Percentiles rank a stretch among this genome's conserved stretches.
Evolutionary conservation across 2,113 vertebrate species (phyloP).

Genomic region (Carassius auratus): DNA sequence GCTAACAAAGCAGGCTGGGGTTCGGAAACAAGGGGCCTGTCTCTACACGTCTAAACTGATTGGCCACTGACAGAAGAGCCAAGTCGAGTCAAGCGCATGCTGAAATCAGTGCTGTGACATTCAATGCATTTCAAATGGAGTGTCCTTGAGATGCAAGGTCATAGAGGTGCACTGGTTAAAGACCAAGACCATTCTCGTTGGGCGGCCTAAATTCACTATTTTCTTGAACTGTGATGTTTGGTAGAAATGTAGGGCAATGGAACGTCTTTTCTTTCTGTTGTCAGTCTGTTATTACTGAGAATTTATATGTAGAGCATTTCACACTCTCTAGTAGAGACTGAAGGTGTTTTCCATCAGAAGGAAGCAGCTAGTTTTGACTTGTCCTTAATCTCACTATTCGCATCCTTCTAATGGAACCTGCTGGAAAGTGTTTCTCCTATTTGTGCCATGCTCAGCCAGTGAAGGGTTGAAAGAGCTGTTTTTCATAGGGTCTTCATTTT

Average conservation of each 20-base stretch:
- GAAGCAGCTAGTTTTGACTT: conserved; percentile 38
- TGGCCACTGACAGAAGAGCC: conserved; percentile 65
- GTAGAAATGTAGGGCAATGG: conserved; percentile 11
- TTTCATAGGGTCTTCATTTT: conserved; percentile 25
- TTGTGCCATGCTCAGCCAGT: conserved; percentile 17
- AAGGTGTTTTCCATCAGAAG: neutral
- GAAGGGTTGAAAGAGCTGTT: conserved; percentile 11
- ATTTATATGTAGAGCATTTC: conserved; percentile 8
- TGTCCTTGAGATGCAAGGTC: conserved; percentile 75
- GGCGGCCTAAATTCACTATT: neutral
- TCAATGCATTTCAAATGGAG: conserved; percentile 78
- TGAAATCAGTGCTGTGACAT: conserved; percentile 65
- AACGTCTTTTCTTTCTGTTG: neutral
- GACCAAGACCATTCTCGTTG: conserved; percentile 50
- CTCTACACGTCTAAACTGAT: conserved; percentile 63
- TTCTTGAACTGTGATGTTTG: neutral
- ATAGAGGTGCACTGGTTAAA: conserved; percentile 55
- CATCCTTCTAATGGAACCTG: conserved; percentile 7
- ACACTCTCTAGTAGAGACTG: neutral
- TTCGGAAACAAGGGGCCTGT: conserved; percentile 61
- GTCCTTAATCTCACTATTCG: conserved; percentile 28
- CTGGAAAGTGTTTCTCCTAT: conserved; percentile 17
- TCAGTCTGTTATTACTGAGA: neutral
- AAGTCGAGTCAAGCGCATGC: conserved; percentile 69
- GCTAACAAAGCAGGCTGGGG: conserved; percentile 26